Evolutionary conservation across 2,888 invertebrate genomes (phyloP).

Genomic region (Drosophila prolongata): DNA sequence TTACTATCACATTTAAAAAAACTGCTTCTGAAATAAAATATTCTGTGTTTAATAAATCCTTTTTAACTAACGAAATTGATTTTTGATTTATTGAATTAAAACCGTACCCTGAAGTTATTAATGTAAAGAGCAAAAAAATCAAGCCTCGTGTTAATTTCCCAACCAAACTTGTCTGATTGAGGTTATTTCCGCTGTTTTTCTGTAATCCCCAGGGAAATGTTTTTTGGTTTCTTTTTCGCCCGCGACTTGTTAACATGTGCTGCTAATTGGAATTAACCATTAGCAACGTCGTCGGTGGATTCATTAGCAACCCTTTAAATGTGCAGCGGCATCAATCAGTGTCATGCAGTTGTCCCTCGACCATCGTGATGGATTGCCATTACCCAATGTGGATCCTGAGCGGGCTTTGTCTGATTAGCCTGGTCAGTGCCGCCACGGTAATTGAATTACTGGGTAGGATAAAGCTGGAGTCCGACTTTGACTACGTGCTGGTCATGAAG

Average conservation of each 20-base stretch:
- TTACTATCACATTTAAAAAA: too few species aligned
- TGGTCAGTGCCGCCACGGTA: slow-evolving; percentile 28
- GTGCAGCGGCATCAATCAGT: slow-evolving; percentile 41
- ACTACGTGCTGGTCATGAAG: slow-evolving; percentile 59
- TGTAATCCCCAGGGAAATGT: slow-evolving; percentile 32
- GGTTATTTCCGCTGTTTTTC: slow-evolving; percentile 8
- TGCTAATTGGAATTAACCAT: slow-evolving; percentile 45
- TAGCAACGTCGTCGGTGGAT: slow-evolving; percentile 17
- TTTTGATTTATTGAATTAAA: not conserved
- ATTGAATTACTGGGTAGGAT: slow-evolving; percentile 47
- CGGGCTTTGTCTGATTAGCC: slow-evolving; percentile 20
- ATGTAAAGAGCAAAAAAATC: not conserved
- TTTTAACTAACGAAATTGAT: not conserved
- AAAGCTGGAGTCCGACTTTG: slow-evolving; percentile 40
- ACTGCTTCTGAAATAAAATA: too few species aligned
- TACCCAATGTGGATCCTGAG: slow-evolving; percentile 16
- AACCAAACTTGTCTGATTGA: not conserved
- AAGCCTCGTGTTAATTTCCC: not conserved
- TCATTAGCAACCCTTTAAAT: slow-evolving; percentile 70
- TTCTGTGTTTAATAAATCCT: not conserved
- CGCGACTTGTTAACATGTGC: slow-evolving; percentile 43
- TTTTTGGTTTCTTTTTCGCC: slow-evolving; percentile 17
- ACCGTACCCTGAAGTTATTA: not conserved
- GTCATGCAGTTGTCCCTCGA: slow-evolving; percentile 47
- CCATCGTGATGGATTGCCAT: slow-evolving; percentile 48